Percentiles rank a stretch among this genome's conserved stretches.
Evolutionary conservation across 2,888 invertebrate species (phyloP).

Genomic region (Linnaemya tessellans): DNA sequence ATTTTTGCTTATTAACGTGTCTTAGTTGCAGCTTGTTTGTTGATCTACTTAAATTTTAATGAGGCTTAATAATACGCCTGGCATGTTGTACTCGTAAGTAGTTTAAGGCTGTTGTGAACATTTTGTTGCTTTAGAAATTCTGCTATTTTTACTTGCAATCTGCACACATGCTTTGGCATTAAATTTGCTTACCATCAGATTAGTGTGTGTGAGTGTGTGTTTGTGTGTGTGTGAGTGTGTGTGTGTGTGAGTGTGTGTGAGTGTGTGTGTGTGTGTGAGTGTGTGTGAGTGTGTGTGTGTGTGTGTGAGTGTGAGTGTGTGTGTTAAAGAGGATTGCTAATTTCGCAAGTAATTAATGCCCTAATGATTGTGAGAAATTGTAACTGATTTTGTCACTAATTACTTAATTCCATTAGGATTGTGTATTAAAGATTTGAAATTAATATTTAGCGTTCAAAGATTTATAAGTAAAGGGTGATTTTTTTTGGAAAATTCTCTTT

Average conservation of each 20-base stretch:
- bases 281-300: no score
- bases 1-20: slow-evolving; percentile 31
- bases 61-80: slow-evolving; percentile 15
- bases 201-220: not conserved
- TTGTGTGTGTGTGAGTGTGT: no score
- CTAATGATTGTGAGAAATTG: not conserved
- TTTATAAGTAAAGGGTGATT: no score
- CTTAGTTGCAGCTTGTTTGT: slow-evolving; percentile 25
- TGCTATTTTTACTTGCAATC: no score
- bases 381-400: not conserved
- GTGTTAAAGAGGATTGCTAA: no score
- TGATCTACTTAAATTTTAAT: slow-evolving; percentile 43
- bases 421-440: no score
- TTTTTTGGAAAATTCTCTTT: no score
- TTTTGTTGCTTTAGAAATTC: not conserved
- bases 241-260: no score
- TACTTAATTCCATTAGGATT: not conserved
- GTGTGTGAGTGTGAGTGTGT: no score
- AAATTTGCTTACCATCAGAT: not conserved
- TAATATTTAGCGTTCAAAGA: no score
- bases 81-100: not conserved
- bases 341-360: not conserved
- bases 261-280: no score
- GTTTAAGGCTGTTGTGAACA: slow-evolving; percentile 12
- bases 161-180: not conserved